Evolutionary conservation across 2,888 invertebrate genomes (phyloP), one percentile per base, ranked within the genome.

Genomic region (Leptinotarsa tumamoca): DNA sequence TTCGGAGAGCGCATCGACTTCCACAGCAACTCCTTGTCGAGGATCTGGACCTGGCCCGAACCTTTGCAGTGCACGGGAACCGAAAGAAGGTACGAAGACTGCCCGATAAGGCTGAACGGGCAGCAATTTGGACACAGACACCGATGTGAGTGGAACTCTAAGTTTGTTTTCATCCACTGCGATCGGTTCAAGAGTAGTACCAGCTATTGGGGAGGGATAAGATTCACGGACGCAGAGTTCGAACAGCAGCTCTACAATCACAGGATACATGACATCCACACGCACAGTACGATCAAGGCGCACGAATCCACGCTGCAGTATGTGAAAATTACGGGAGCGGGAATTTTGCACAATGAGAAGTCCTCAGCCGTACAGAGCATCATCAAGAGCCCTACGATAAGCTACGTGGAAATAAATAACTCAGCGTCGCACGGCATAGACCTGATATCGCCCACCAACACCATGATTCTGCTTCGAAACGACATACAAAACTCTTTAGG

Each of bases 1-100:
- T 93, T 95, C 82, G 97, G 95, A 81, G 92, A 94, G 4, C 90
- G 98, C 80, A 94, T 96, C 79, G 97, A 98, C 86, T 95, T 95
- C 84, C 96, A 97, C 87, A 95, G 95, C 68, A 96, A 96, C 84
- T 95, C 96, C 0, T 89, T 97, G 73, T 93, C 95, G 0, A 90
- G 96, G 77, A 94, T 98, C 82, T 96, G 97, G 94, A 96, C 96
- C 0, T 98, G 98, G 96, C 96, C 98, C 0, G 98, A 98, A 87
- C 98, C 98, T 0, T 88, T 97, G 67, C 96, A 95, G 88, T 95
- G 95, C 83, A 92, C 91, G 43, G 95, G 95, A 0, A 93, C 92
- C 71, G 96, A 96, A 88, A 90, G 90, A 21, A 91, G 90, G 71
- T 92, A 95, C 82, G 95, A 95, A 85, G 93, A 95, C n/a, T 96